These are phyloP conservation scores for Nothocercus nigrocapillus DNA, from an alignment of 2,113 vertebrate genomes.

Conservation along the genomic window DNA sequence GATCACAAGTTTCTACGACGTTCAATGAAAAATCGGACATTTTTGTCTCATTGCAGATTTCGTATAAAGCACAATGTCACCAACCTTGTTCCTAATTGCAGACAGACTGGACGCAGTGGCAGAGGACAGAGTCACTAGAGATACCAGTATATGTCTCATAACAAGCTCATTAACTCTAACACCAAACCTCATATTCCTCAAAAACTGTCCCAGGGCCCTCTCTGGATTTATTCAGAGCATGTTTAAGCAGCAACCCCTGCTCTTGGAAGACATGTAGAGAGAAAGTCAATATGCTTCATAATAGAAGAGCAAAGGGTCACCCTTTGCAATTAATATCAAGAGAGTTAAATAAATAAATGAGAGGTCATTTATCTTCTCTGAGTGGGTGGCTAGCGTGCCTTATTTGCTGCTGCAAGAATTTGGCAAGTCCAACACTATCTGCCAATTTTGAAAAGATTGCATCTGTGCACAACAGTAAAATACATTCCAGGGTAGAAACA, in stretches of 20 bases:
- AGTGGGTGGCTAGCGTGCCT: fast-evolving
- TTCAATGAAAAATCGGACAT: neutral
- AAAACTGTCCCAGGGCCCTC: constrained; percentile 17
- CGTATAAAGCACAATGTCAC: constrained; percentile 14
- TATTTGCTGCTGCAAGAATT: neutral
- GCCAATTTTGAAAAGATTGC: neutral
- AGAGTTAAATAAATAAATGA: neutral
- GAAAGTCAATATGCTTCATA: neutral
- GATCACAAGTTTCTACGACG: neutral
- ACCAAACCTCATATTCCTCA: neutral
- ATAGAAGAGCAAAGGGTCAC: neutral
- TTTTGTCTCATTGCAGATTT: neutral
- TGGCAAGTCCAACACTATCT: fast-evolving
- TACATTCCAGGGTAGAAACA: neutral
- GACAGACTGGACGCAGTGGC: neutral
- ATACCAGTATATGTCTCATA: neutral
- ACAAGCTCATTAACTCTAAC: constrained; percentile 57
- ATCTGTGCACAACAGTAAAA: neutral
- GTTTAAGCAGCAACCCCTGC: neutral
- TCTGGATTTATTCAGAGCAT: neutral
- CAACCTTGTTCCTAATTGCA: constrained; percentile 51
- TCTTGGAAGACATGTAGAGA: neutral
- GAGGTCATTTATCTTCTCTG: neutral
- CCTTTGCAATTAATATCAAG: neutral
- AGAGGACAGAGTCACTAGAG: neutral